Base-by-base conservation (phyloP, 2,797 vertebrate species). In the Onychomys leucogaster region DNA sequence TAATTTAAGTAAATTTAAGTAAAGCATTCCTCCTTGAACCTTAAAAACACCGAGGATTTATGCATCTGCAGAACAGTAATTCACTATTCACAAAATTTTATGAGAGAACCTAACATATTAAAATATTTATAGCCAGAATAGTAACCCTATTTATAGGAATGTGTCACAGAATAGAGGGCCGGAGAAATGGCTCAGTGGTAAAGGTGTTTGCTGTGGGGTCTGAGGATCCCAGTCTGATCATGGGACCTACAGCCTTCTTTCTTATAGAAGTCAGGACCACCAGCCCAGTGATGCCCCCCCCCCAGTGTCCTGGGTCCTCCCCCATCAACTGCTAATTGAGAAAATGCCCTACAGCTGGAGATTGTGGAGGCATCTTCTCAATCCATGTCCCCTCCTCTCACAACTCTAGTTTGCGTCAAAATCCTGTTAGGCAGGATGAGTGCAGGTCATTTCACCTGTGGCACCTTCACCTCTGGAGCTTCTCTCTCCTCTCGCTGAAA, bases 381-480 rank as follows among this genome's bases (percentile, higher is more conserved):
- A 11, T 73, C 2, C 71, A 25, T 5, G 4, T 41, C 41, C 37
- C n/a, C 17, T 41, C 71, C 21, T 41, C 10, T 73, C 21, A 41
- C 41, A 23, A 25, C 37, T 73, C 37, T n/a, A 12, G 71, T 21
- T 73, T 73, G 37, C 12, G 21, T 41, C 37, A 12, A 41, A 37
- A 4, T 41, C 4, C 71, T 2, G 37, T 5, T 21, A 41, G 34
- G 37, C 37, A 25, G 2, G 4, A 34, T 41, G 37, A 41, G 25
- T 11, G 37, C 59, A 0, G 3, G 2, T 0, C 7, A 10, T 13
- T 6, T 85, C 43, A 59, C 10, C 27, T 69, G 41, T 34, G 23
- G 6, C 19, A 27, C 2, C 32, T 52, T 87, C 7, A 29, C 16
- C 5, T 65, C 29, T 1, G 1, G 0, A 3, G 11, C 0, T 25